Percentiles rank a stretch among this genome's conserved stretches.
Evolutionary conservation across 2,888 invertebrate genomes (phyloP).

Genomic region (Tetropium fuscum): DNA sequence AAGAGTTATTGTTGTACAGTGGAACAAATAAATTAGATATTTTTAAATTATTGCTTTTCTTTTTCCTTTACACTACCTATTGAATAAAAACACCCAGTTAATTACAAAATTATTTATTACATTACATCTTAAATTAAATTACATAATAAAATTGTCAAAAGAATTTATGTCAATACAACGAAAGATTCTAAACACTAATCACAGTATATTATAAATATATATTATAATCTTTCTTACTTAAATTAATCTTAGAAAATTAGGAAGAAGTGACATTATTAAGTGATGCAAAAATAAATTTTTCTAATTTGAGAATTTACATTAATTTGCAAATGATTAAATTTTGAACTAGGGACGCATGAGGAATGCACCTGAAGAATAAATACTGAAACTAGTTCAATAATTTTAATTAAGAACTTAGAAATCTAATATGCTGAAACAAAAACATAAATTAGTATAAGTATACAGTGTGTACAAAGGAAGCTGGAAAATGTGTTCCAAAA

Average conservation of each 20-base stretch:
- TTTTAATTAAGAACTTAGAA: not conserved
- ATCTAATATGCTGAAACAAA: conserved; percentile 9
- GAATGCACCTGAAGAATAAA: conserved; percentile 54
- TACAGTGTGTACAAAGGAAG: too few species aligned
- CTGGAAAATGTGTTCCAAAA: too few species aligned
- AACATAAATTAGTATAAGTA: not conserved
- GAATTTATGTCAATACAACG: not conserved
- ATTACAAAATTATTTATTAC: conserved; percentile 18
- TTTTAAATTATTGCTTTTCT: conserved; percentile 27
- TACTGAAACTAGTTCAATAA: conserved; percentile 34
- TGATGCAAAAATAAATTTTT: too few species aligned
- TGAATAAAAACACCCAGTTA: conserved; percentile 1
- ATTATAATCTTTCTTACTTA: conserved; percentile 1
- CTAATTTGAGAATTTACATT: not conserved
- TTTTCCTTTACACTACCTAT: not conserved
- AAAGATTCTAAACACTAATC: conserved; percentile 23
- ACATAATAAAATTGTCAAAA: conserved; percentile 15
- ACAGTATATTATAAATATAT: conserved; percentile 23
- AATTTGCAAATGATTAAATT: too few species aligned
- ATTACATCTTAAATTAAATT: conserved; percentile 15
- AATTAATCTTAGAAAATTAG: not conserved
- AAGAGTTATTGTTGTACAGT: conserved; percentile 41
- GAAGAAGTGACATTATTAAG: not conserved
- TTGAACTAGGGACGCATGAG: conserved; percentile 48
- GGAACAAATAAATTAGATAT: conserved; percentile 40